Conservation (phyloP, 2,888 invertebrate genomes). For the Seladonia tumulorum region DNA sequence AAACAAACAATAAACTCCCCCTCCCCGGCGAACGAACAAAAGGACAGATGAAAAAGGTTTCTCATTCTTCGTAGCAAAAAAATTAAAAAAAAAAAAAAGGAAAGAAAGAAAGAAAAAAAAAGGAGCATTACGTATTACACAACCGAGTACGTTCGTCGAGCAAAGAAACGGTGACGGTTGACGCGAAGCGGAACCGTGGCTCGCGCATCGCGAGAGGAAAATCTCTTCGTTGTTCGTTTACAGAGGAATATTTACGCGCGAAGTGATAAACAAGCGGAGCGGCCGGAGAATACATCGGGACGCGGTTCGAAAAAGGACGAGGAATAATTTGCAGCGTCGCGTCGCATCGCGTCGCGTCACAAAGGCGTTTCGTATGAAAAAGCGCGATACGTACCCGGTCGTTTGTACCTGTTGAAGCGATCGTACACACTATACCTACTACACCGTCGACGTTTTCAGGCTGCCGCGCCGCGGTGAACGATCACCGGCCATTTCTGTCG, state of each 20-base stretch:
- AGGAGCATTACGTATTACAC: background rate
- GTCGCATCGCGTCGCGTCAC: background rate
- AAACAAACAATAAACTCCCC: too few species aligned
- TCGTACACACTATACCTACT: background rate
- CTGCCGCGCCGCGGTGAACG: background rate
- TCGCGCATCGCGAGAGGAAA: background rate
- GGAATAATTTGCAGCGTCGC: constrained; percentile 28
- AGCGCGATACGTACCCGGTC: constrained; percentile 38
- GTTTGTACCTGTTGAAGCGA: constrained; percentile 56
- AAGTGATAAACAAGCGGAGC: background rate
- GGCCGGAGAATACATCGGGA: background rate
- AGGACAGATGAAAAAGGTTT: background rate
- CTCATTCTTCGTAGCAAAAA: background rate
- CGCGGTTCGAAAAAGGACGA: constrained; percentile 17
- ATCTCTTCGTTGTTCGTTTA: constrained; percentile 3
- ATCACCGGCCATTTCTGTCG: constrained; percentile 15
- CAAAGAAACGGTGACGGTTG: background rate
- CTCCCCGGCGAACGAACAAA: background rate
- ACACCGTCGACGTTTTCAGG: constrained; percentile 6
- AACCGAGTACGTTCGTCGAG: background rate
- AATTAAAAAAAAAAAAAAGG: background rate
- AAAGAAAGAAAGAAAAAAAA: background rate
- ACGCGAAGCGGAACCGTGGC: background rate
- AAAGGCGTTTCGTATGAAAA: constrained; percentile 29
- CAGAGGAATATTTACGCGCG: constrained; percentile 3